Evolutionary conservation across 2,113 vertebrate species (phyloP), one percentile per base, ranked within the genome.

Genomic region (Glaucidium brasilianum): DNA sequence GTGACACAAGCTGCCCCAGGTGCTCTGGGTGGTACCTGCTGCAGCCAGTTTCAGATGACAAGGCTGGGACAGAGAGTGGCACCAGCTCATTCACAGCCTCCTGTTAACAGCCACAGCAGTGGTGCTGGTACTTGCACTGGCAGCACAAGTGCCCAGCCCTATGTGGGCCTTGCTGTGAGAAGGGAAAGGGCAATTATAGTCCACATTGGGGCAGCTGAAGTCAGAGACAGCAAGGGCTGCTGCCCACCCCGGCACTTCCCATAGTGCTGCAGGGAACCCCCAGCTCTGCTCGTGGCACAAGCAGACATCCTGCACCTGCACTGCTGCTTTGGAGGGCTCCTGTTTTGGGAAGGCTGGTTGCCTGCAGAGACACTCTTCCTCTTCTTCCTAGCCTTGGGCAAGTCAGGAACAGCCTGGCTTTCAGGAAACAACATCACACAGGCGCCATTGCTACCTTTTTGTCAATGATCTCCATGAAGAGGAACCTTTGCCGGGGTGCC

Each of bases 401-500:
- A 74, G 23, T 1, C 49, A 19, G 63, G 7, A 72, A 79, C 25
- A 69, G 71, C 14, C 50, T 34, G 26, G 22, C 69, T 81, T 77
- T 74, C 21, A 64, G 45, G 12, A 87, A 25, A 63, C 37, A 90
- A 6, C 37, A 60, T 26, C 90, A 82, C n/a, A 68, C n/a, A 55
- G 68, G 35, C 35, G 63, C 27, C 73, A 66, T 2, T n/a, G 9
- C 85, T 98, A 99, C 99, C 99, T 99, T 99, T 97, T 99, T 99
- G 94, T 99, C 98, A 25, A 98, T 68, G 59, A 99, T 98, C 92
- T 98, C 98, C 86, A 99, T 96, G 55, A 99, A 97, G 60, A 99
- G 97, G 72, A 99, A 99, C 94, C 99, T 98, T 97, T 99, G 99
- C 53, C 99, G 98, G 16, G 99, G 99, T 20, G 98, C 99, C 80